Conservation (phyloP, 2,113 vertebrate genomes). For the Alligator sinensis region DNA sequence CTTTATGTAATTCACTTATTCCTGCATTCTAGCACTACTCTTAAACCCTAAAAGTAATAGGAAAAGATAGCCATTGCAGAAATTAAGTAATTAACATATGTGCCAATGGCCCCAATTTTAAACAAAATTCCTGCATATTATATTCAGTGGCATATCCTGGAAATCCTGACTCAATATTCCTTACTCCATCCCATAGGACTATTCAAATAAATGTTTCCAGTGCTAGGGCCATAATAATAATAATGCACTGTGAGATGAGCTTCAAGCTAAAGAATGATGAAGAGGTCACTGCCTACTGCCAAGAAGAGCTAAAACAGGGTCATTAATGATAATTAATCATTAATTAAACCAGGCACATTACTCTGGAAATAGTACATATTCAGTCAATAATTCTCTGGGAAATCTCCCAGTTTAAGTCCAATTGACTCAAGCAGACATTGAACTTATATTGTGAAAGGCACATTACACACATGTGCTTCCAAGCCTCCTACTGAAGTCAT, state of each 20-base stretch:
- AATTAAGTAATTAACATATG: background rate
- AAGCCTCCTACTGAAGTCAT: slow-evolving; percentile 62
- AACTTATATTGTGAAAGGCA: background rate
- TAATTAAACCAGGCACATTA: slow-evolving; percentile 29
- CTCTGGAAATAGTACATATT: background rate
- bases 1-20: background rate
- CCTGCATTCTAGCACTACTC: background rate
- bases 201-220: background rate
- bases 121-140: background rate
- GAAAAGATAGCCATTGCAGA: background rate
- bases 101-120: background rate
- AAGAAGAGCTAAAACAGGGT: slow-evolving; percentile 24
- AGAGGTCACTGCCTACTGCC: slow-evolving; percentile 21
- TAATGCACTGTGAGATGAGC: background rate
- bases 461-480: background rate
- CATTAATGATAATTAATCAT: slow-evolving; percentile 60
- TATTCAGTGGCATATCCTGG: rapidly evolving
- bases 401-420: background rate
- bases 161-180: rapidly evolving
- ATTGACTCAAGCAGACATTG: background rate
- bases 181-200: rapidly evolving
- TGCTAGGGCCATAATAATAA: rapidly evolving
- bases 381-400: background rate
- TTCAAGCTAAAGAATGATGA: background rate
- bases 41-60: background rate